Evolutionary conservation across 2,888 invertebrate genomes (phyloP).

Genomic region (Patella ulyssiponensis): DNA sequence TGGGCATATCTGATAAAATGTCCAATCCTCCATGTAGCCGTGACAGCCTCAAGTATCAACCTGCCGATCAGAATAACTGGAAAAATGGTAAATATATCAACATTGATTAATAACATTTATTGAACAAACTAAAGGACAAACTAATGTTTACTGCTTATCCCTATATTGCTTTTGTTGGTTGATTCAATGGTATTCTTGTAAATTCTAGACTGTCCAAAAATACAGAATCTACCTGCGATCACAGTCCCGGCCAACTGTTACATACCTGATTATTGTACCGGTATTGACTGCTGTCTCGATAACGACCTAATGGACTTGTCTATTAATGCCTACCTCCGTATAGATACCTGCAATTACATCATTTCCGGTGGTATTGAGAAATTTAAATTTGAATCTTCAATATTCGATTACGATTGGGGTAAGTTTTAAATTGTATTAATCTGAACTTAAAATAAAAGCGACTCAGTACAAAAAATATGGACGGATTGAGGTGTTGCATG

Average conservation of each 20-base stretch:
- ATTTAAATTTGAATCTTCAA: slow-evolving; percentile 13
- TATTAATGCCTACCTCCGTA: slow-evolving; percentile 17
- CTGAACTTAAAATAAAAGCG: no score
- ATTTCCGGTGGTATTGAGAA: slow-evolving; percentile 27
- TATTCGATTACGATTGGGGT: slow-evolving; percentile 32
- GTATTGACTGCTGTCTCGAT: slow-evolving; percentile 14
- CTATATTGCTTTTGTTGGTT: no score
- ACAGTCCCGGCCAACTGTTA: slow-evolving; percentile 13
- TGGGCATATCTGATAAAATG: slow-evolving; percentile 13
- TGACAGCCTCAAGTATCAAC: slow-evolving; percentile 18
- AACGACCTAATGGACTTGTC: neutral
- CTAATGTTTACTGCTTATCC: no score
- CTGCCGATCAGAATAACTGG: slow-evolving; percentile 13
- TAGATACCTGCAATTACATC: slow-evolving; percentile 26
- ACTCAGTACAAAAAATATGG: no score
- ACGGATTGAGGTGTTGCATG: no score
- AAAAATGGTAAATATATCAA: slow-evolving; percentile 4
- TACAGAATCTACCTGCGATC: neutral
- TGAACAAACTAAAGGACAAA: no score
- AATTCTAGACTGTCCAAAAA: no score
- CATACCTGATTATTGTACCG: slow-evolving; percentile 2
- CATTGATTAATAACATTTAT: no score
- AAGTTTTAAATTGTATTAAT: neutral
- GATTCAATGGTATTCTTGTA: no score
- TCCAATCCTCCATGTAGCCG: neutral